Percentiles rank a stretch among this genome's conserved stretches.
Evolutionary conservation across 2,797 vertebrate species (phyloP).

Genomic region (Ammospiza maritima): DNA sequence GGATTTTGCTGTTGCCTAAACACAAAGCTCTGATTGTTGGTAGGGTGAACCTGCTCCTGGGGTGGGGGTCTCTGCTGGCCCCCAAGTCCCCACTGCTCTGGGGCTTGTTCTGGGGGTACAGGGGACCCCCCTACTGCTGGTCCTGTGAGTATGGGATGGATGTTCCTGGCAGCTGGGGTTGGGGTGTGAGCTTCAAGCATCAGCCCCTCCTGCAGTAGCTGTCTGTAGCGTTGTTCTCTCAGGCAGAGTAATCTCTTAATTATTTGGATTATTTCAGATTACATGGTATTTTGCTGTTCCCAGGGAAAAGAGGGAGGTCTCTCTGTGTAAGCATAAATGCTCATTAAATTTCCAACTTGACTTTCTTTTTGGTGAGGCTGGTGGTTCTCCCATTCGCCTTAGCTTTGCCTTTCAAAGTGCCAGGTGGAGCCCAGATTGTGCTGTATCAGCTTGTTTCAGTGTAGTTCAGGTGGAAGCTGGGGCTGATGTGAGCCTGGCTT

Average conservation of each 20-base stretch:
- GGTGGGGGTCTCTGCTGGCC: neutral
- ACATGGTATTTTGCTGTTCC: neutral
- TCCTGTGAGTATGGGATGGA: rapidly evolving
- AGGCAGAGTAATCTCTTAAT: neutral
- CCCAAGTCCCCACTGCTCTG: neutral
- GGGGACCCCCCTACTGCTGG: neutral
- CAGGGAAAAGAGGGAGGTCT: neutral
- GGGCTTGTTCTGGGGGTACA: neutral
- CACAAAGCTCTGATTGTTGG: neutral
- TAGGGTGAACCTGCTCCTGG: neutral
- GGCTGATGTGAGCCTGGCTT: neutral
- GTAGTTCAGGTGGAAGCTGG: neutral
- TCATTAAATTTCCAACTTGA: rapidly evolving
- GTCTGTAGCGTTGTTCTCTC: neutral
- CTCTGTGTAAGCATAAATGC: neutral
- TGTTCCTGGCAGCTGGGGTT: neutral
- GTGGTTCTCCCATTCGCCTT: neutral
- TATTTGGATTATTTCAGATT: neutral
- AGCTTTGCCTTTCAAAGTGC: neutral
- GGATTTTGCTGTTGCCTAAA: neutral
- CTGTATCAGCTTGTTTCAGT: neutral
- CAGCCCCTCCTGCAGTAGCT: neutral
- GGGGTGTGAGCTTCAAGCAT: neutral
- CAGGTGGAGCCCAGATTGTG: neutral
- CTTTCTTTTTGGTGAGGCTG: neutral